A percentile compares a stretch with the other conserved stretches of the same genome.
These are phyloP conservation scores for Brachypodius melanocephalos DNA, from an alignment of 2,113 vertebrate species.

Conservation along the genomic window DNA sequence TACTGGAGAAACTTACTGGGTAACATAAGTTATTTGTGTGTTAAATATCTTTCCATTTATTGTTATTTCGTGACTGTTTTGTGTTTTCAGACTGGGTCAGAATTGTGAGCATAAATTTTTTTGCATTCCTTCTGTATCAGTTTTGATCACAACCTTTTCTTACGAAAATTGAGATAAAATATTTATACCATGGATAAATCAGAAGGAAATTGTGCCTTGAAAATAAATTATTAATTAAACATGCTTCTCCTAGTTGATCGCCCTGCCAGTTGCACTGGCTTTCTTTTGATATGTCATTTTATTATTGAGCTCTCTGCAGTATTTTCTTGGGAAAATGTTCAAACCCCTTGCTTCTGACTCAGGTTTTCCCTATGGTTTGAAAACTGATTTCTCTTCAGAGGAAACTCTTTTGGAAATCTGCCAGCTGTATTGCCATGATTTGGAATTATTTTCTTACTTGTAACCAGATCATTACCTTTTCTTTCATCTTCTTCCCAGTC, in stretches of 20 bases:
- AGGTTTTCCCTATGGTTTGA: neutral
- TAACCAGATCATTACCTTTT: neutral
- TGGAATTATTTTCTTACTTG: neutral
- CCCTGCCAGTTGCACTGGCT: neutral
- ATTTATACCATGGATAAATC: neutral
- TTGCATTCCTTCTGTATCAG: neutral
- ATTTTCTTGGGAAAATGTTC: neutral
- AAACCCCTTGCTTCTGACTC: neutral
- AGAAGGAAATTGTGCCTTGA: neutral
- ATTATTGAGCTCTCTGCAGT: neutral
- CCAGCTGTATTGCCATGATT: neutral
- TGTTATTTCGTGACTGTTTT: neutral
- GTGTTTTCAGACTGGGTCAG: neutral
- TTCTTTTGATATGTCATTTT: neutral
- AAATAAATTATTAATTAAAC: neutral
- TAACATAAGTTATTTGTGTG: neutral
- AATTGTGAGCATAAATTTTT: neutral
- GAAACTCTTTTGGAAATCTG: neutral
- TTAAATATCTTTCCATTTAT: neutral
- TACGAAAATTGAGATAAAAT: neutral
- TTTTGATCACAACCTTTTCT: neutral
- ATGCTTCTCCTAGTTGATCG: neutral
- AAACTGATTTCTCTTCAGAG: neutral
- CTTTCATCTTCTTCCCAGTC: neutral
- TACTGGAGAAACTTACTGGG: neutral